Conservation (phyloP, 2,113 vertebrate species). For the Pomatorhinus ruficollis region DNA sequence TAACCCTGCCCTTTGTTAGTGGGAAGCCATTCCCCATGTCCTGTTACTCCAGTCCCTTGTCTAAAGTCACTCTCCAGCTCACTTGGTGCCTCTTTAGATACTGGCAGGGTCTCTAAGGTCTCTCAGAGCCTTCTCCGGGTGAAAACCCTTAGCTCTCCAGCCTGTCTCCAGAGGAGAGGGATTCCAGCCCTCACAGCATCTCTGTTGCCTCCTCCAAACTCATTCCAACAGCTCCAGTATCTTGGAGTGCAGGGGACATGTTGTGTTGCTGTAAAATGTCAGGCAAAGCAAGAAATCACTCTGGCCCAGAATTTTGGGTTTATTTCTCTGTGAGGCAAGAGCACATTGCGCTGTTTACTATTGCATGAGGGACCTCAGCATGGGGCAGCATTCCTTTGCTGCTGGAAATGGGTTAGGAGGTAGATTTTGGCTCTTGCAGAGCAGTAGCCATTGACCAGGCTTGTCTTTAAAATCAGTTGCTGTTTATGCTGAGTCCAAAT, state of each 20-base stretch:
- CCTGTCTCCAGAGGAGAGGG: neutral
- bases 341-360: fast-evolving
- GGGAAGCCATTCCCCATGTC: neutral
- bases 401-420: neutral
- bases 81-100: neutral
- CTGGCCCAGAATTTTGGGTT: neutral
- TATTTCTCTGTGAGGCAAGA: neutral
- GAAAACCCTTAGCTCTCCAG: neutral
- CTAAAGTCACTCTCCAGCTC: neutral
- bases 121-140: neutral
- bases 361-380: neutral
- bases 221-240: neutral
- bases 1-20: neutral
- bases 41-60: neutral
- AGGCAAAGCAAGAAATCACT: neutral
- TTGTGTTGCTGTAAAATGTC: neutral
- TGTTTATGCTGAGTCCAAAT: neutral
- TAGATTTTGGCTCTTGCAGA: neutral
- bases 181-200: neutral
- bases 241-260: neutral
- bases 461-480: neutral
- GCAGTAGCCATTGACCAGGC: neutral
- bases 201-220: neutral
- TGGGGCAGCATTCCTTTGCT: neutral
- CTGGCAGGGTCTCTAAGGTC: neutral